A percentile compares a stretch with the other conserved stretches of the same genome.
phyloP scores from a whole-genome alignment of 2,113 vertebrate species.

The Aythya baeri region DNA sequence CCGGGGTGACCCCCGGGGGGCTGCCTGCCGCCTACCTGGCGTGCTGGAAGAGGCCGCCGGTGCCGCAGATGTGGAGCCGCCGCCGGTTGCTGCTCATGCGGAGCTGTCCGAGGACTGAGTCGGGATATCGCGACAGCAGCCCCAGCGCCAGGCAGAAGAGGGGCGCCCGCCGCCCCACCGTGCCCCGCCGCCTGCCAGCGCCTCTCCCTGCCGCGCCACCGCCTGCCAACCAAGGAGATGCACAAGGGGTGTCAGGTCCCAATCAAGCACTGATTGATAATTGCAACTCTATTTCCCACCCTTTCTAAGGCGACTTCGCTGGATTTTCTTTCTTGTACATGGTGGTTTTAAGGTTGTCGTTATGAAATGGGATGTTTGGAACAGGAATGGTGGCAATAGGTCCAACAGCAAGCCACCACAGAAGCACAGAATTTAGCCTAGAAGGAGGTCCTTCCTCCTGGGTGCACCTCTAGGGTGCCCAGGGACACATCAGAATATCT shows the following conservation, averaged over 20 bases:
- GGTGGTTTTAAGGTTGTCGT: no score
- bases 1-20: no score
- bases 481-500: background rate
- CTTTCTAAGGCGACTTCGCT: no score
- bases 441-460: no score
- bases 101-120: constrained; percentile 76
- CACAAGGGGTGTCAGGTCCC: background rate
- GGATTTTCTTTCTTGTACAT: no score
- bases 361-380: no score
- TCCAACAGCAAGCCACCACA: no score
- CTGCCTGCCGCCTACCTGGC: constrained; percentile 49
- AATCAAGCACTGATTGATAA: background rate
- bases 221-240: background rate
- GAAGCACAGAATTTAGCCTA: no score
- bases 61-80: constrained; percentile 67
- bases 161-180: background rate
- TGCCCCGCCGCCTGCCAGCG: background rate
- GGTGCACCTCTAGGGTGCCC: no score
- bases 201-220: background rate
- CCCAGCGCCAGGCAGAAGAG: constrained; percentile 71
- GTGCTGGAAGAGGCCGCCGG: constrained; percentile 74
- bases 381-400: no score
- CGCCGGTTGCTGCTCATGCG: constrained; percentile 66
- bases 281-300: background rate
- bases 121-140: constrained; percentile 74